Evolutionary conservation across 2,888 invertebrate species (phyloP), one percentile per base, ranked within the genome.

Genomic region (Andrena flavipes): DNA sequence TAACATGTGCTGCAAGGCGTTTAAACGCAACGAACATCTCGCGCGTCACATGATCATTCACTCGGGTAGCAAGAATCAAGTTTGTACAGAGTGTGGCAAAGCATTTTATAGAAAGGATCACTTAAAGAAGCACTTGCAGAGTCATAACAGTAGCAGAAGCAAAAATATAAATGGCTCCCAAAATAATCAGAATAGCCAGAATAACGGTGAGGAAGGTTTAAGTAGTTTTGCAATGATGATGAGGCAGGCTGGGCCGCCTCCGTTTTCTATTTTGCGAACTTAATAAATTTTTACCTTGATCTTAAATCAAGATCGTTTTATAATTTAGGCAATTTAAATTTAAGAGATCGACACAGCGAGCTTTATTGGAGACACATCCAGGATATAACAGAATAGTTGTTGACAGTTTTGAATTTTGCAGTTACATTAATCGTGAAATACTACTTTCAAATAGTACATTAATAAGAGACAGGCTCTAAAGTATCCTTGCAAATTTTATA

Each of bases 11-110:
- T 95, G 96, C 93, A 97, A 97, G 94, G 96, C 96, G 5, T 97
- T 97, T 94, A 97, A 97, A 93, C 95, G 97, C 49, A 96, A 97
- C 90, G 97, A 97, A 91, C 97, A 97, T 90, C 95, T 97, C 90
- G 97, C 97, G 92, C 95, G 97, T 84, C 97, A 97, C 94, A 96
- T 96, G 92, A 97, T 97, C 88, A 97, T 97, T 91, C 97, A 97
- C 94, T 97, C 97, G 51, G 97, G 97, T 62, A 96, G 97, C 93
- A 97, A 97, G 94, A 97, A 96, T 74, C 97, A 97, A 94, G 95
- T 97, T 87, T 97, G 97, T 93, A 95, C 95, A 16, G 96, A 97
- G 91, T 97, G 97, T 89, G 97, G 97, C 60, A 92, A 92, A 70
- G 97, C 96, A 49, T 97, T 97, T 93, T 97, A 97, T 92, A 95